phyloP scores from a whole-genome alignment of 35 echinoderm and acorn worm genomes.

The Heliocidaris tuberculata region DNA sequence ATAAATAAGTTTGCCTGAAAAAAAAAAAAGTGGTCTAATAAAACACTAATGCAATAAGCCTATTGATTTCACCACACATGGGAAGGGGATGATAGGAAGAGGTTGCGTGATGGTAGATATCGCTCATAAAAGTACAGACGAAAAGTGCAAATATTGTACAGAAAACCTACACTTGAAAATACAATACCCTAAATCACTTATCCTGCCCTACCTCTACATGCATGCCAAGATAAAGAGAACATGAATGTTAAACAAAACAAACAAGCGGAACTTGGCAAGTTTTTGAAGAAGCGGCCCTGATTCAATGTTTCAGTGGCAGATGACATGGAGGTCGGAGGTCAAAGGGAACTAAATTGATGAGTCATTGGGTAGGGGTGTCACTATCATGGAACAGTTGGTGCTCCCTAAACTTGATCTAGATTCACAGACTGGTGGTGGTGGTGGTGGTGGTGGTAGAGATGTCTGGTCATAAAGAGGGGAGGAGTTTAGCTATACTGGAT shows the following conservation, averaged over 20 bases:
- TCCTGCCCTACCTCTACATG: background rate
- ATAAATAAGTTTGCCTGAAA: background rate
- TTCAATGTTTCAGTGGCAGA: constrained; percentile 1
- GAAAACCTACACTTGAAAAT: background rate
- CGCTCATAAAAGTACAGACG: background rate
- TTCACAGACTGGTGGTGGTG: background rate
- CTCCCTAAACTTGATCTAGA: background rate
- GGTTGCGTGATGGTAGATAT: background rate
- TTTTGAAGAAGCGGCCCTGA: background rate
- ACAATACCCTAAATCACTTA: background rate
- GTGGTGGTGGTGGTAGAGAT: background rate
- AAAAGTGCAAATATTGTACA: background rate
- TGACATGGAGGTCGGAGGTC: constrained; percentile 16
- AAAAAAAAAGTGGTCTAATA: background rate
- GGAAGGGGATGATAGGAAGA: background rate
- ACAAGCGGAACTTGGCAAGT: background rate
- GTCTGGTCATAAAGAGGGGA: background rate
- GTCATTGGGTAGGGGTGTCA: background rate
- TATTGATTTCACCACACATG: background rate
- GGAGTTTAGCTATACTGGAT: background rate
- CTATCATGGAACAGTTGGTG: constrained; percentile 15
- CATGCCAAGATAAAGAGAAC: background rate
- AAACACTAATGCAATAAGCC: constrained; percentile 3
- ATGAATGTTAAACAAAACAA: background rate
- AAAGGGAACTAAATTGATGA: constrained; percentile 4